Conservation (phyloP, 2,888 invertebrate species). For the Pardosa pseudoannulata region DNA sequence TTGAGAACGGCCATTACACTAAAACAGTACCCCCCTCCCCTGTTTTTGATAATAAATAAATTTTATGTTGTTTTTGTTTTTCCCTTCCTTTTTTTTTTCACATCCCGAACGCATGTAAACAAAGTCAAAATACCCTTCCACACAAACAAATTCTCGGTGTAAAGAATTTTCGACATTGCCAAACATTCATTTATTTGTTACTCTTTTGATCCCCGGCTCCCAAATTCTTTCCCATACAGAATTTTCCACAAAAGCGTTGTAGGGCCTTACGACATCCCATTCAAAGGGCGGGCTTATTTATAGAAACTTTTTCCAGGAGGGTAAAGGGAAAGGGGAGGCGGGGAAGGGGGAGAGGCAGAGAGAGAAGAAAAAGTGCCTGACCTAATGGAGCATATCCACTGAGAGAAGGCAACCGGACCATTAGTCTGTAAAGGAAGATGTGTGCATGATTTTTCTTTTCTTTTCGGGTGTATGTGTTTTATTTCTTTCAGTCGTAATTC, state of each 20-base stretch:
- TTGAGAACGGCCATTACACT: background rate
- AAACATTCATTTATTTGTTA: slow-evolving; percentile 13
- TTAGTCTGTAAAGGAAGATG: slow-evolving; percentile 48
- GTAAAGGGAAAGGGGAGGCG: background rate
- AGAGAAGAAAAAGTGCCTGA: background rate
- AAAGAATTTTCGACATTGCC: slow-evolving; percentile 12
- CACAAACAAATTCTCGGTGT: slow-evolving; percentile 13
- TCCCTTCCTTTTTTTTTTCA: too few species aligned
- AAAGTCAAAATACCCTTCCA: background rate
- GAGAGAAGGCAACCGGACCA: slow-evolving; percentile 46
- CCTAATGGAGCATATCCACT: slow-evolving; percentile 49
- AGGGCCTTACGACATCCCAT: background rate
- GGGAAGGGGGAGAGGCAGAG: background rate
- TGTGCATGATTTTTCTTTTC: background rate
- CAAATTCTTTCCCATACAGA: background rate
- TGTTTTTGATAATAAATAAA: background rate
- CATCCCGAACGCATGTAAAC: background rate
- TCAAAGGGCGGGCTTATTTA: slow-evolving; percentile 2
- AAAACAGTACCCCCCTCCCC: background rate
- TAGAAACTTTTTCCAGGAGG: background rate
- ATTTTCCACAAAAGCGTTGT: background rate
- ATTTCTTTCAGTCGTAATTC: background rate
- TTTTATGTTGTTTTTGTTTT: too few species aligned
- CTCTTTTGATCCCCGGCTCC: background rate
- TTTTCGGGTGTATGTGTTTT: background rate